Evolutionary conservation across 2,113 vertebrate genomes (phyloP).

Genomic region (Oncorhynchus kisutch): DNA sequence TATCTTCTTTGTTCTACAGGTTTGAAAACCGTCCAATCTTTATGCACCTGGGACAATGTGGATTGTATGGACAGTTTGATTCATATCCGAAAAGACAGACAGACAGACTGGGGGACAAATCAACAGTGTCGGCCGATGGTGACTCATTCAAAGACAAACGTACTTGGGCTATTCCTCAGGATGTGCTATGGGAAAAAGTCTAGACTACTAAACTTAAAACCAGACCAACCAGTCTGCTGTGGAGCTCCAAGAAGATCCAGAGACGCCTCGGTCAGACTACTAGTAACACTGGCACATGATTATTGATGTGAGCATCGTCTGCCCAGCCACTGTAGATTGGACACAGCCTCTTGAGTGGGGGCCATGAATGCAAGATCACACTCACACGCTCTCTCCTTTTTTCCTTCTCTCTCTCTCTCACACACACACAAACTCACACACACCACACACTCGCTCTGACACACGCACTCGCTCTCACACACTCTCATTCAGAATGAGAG

Average conservation of each 20-base stretch:
- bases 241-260: neutral
- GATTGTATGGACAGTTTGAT: conserved; percentile 53
- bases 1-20: conserved; percentile 58
- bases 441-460: neutral
- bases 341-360: neutral
- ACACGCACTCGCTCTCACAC: too few species aligned
- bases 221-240: neutral
- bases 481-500: neutral
- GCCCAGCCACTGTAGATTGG: neutral
- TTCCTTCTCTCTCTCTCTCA: neutral
- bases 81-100: conserved; percentile 45
- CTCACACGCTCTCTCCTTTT: neutral
- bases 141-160: conserved; percentile 15
- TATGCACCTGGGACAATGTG: conserved; percentile 27
- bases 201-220: conserved; percentile 5
- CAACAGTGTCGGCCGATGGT: conserved; percentile 21
- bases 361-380: conserved; percentile 14
- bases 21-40: conserved; percentile 51
- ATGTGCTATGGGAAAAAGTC: conserved; percentile 32
- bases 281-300: neutral
- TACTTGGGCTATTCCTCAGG: conserved; percentile 38
- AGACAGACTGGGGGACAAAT: conserved; percentile 12
- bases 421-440: neutral
- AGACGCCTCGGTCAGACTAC: neutral
- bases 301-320: neutral